Evolutionary conservation across 2,113 vertebrate species (phyloP).

Genomic region (Datnioides undecimradiatus): DNA sequence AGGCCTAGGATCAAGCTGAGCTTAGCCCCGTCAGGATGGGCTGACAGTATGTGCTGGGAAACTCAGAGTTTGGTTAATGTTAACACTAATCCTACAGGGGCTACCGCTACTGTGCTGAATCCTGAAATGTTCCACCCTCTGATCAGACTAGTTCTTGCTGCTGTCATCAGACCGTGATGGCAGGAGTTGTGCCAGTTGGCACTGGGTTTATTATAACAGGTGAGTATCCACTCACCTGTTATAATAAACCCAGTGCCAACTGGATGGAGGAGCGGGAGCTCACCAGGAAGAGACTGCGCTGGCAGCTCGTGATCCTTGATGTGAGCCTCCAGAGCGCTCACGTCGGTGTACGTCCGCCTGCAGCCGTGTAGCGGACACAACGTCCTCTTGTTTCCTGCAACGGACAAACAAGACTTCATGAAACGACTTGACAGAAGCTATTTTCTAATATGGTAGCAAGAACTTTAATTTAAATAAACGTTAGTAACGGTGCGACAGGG

Average conservation of each 20-base stretch:
- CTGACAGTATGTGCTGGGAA: background rate
- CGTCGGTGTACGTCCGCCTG: constrained; percentile 74
- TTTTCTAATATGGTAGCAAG: background rate
- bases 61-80: no score
- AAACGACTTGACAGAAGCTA: fast-evolving
- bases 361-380: constrained; percentile 79
- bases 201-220: no score
- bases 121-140: no score
- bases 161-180: background rate
- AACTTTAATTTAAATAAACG: fast-evolving
- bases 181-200: background rate
- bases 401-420: background rate
- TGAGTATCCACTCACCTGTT: no score
- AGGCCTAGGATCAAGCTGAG: background rate
- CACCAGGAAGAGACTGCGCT: constrained; percentile 81
- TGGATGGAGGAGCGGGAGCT: background rate
- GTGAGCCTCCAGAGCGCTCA: constrained; percentile 66
- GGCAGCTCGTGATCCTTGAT: constrained; percentile 76
- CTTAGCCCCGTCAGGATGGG: no score
- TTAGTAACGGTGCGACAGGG: background rate
- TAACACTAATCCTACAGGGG: no score
- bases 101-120: no score
- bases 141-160: no score
- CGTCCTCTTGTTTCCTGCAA: constrained; percentile 57
- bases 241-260: no score